A percentile compares a stretch with the other conserved stretches of the same genome.
Conservation (phyloP, 2,888 invertebrate species). For the Lasioglossum calceatum region DNA sequence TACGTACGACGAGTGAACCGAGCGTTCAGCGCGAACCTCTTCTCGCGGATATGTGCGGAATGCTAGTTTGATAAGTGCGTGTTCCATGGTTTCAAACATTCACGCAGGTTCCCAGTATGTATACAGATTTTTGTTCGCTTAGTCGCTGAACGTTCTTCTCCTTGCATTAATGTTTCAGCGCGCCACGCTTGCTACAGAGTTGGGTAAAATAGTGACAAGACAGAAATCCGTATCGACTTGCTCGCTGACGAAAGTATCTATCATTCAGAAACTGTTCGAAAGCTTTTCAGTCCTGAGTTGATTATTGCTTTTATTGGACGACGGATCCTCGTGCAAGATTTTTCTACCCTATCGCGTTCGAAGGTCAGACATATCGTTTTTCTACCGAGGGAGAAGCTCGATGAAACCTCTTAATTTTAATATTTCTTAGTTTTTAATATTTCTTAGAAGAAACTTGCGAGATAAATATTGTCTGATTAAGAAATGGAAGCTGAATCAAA, state of each 20-base stretch:
- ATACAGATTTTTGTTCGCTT: background rate
- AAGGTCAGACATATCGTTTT: background rate
- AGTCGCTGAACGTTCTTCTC: background rate
- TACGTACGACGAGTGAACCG: background rate
- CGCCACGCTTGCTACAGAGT: background rate
- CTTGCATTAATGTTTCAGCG: background rate
- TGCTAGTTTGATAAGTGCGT: background rate
- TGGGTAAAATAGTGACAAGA: conserved; percentile 22
- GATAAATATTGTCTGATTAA: background rate
- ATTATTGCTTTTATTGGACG: background rate
- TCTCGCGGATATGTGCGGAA: background rate
- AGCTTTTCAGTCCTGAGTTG: background rate
- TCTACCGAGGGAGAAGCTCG: background rate
- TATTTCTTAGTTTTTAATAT: background rate
- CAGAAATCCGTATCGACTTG: background rate
- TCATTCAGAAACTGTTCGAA: background rate
- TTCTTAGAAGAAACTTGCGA: too few species aligned
- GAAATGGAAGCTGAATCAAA: too few species aligned
- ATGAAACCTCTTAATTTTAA: too few species aligned
- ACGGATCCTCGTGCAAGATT: background rate
- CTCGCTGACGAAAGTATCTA: background rate
- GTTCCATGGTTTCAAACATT: background rate
- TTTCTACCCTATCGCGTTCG: background rate
- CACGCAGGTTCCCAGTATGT: background rate
- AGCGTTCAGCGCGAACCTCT: background rate